Evolutionary conservation across 2,888 invertebrate genomes (phyloP).

Genomic region (Marasmarcha lunaedactyla): DNA sequence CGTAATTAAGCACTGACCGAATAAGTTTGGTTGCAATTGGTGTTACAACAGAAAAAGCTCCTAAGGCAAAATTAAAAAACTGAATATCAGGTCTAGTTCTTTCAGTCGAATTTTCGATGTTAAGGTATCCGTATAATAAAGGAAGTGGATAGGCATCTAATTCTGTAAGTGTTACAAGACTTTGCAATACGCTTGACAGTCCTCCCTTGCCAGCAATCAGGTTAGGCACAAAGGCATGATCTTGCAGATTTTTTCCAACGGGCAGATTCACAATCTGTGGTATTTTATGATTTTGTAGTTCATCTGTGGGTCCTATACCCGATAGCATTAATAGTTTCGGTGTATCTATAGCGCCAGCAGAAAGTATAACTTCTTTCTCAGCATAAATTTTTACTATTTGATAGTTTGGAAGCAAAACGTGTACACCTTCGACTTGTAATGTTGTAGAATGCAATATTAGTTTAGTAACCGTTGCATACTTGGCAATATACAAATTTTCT

Average conservation of each 20-base stretch:
- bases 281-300: conserved; percentile 30
- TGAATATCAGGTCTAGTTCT: conserved; percentile 36
- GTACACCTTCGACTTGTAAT: conserved; percentile 32
- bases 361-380: conserved; percentile 39
- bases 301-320: conserved; percentile 39
- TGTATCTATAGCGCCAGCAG: conserved; percentile 43
- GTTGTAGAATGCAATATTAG: conserved; percentile 32
- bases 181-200: conserved; percentile 33
- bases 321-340: conserved; percentile 50
- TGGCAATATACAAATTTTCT: conserved; percentile 38
- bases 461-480: conserved; percentile 36
- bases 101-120: conserved; percentile 20
- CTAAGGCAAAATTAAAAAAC: conserved; percentile 37
- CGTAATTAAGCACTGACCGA: no score
- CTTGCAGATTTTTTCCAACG: conserved; percentile 48
- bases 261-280: conserved; percentile 35
- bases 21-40: no score
- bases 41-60: no score
- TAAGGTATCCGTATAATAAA: conserved; percentile 33
- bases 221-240: conserved; percentile 31
- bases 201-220: conserved; percentile 34
- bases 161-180: conserved; percentile 22
- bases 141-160: conserved; percentile 31
- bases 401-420: conserved; percentile 25
- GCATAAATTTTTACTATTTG: conserved; percentile 29